phyloP scores from a whole-genome alignment of 1,140 invertebrate genomes.

The Leptinotarsa defecta region DNA sequence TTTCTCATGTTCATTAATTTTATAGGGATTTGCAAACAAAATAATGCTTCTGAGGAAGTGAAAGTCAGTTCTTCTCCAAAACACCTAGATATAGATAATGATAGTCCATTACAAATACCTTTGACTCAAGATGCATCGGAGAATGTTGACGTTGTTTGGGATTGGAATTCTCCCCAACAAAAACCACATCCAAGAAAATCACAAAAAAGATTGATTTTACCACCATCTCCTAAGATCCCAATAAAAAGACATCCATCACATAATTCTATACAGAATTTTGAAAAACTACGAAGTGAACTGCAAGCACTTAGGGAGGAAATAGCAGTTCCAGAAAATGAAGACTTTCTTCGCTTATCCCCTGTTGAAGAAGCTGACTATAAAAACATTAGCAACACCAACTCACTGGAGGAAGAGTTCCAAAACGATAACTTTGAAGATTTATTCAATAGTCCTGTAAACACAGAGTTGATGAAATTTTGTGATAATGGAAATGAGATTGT shows the following conservation, averaged over 20 bases:
- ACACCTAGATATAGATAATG: conserved; percentile 25
- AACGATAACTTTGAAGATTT: conserved; percentile 39
- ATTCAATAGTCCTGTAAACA: conserved; percentile 51
- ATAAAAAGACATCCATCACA: conserved; percentile 42
- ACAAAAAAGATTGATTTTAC: conserved; percentile 38
- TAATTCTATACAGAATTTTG: conserved; percentile 45
- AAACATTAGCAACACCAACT: conserved; percentile 23
- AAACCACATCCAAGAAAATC: conserved; percentile 37
- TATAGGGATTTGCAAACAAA: too few species aligned
- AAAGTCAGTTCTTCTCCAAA: not conserved
- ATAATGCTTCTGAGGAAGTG: too few species aligned
- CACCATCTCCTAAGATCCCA: conserved; percentile 43
- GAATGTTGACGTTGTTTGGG: conserved; percentile 52
- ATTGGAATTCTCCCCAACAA: conserved; percentile 52
- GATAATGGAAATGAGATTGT: not conserved
- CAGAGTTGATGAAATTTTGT: conserved; percentile 41
- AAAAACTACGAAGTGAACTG: conserved; percentile 49
- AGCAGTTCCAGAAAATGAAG: conserved; percentile 44
- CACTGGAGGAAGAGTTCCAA: conserved; percentile 13
- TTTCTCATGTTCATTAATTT: too few species aligned
- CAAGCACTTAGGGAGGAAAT: conserved; percentile 47
- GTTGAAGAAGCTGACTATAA: conserved; percentile 43
- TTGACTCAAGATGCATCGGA: conserved; percentile 49
- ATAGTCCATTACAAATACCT: conserved; percentile 35
- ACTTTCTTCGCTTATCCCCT: conserved; percentile 41